phyloP scores from a whole-genome alignment of 2,797 vertebrate genomes.

The Schizopygopsis pylzovi region DNA sequence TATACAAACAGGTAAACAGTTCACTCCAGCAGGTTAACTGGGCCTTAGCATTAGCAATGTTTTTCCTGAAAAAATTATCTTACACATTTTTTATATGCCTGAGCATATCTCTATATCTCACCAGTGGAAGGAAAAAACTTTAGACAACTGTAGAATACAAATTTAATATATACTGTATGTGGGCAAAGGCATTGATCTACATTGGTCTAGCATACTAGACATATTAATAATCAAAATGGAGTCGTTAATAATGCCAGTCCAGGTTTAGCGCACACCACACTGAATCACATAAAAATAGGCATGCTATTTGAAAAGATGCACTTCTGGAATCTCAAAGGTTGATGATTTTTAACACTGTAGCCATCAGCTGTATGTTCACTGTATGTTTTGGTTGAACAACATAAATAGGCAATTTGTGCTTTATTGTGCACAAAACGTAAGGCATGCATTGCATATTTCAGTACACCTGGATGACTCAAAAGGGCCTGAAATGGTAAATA shows the following conservation, averaged over 20 bases:
- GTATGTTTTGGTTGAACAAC: constrained; percentile 23
- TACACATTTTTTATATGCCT: constrained; percentile 46
- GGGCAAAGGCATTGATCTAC: neutral
- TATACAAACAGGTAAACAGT: constrained; percentile 57
- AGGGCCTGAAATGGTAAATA: constrained; percentile 11
- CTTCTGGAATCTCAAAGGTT: neutral
- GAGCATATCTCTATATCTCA: constrained; percentile 44
- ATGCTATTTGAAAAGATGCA: neutral
- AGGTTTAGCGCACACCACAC: neutral
- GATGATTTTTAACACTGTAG: neutral
- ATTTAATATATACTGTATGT: too few species aligned
- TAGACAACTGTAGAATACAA: neutral
- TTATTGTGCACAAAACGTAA: neutral
- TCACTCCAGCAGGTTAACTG: constrained; percentile 55
- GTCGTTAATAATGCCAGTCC: constrained; percentile 4
- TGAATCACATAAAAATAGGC: neutral
- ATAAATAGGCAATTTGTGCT: constrained; percentile 20
- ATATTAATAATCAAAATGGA: neutral
- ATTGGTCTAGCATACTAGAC: neutral
- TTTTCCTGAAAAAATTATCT: constrained; percentile 32
- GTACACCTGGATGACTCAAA: neutral
- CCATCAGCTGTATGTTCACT: neutral
- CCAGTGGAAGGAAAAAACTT: neutral
- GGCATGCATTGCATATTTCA: constrained; percentile 22
- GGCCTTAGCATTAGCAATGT: constrained; percentile 52